Conservation (phyloP, 2,113 vertebrate genomes). For the Riparia riparia region DNA sequence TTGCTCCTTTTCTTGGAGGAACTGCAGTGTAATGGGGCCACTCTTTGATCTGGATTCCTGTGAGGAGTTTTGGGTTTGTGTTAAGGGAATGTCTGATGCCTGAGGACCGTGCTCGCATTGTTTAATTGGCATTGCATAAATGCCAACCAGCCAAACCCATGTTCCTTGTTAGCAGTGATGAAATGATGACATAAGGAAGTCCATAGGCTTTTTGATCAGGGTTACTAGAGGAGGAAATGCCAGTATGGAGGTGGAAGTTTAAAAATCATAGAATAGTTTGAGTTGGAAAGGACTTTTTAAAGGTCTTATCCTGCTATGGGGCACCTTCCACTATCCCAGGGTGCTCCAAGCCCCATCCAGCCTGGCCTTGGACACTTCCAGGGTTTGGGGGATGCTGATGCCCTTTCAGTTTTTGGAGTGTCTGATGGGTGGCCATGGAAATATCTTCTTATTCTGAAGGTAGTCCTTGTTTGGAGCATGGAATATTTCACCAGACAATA, state of each 20-base stretch:
- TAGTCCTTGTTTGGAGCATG: background rate
- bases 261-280: background rate
- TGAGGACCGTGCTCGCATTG: background rate
- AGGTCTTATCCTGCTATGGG: background rate
- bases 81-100: background rate
- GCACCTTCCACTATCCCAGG: background rate
- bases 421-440: accelerated
- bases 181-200: background rate
- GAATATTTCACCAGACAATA: background rate
- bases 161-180: background rate
- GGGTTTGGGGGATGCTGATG: background rate
- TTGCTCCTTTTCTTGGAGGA: background rate
- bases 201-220: background rate
- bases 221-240: background rate
- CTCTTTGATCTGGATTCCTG: background rate
- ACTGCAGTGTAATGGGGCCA: background rate
- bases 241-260: background rate
- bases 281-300: background rate
- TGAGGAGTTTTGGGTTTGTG: background rate
- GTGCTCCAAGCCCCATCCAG: background rate
- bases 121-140: background rate
- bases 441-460: background rate
- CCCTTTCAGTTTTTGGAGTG: background rate
- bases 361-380: background rate
- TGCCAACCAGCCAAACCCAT: background rate